These are phyloP conservation scores for Papio anubis DNA, from an alignment of 2,113 vertebrate species.

Conservation along the genomic window DNA sequence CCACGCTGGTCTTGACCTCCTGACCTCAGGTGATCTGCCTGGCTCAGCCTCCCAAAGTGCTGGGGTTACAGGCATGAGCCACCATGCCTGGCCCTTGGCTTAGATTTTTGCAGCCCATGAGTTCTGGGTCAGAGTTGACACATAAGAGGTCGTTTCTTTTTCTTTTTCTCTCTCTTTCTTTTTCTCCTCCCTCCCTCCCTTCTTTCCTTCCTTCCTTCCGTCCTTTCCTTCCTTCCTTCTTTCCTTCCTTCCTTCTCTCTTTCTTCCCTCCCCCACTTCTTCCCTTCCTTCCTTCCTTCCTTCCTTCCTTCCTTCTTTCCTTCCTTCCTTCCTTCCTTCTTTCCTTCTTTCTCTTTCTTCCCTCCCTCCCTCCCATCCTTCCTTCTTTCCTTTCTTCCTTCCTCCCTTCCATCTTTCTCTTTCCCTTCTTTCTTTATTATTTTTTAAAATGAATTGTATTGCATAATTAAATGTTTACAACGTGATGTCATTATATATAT, in stretches of 20 bases:
- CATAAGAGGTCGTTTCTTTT: neutral
- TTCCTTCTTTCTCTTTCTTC: no score
- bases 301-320: no score
- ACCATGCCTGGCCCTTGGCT: no score
- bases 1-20: no score
- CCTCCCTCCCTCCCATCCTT: no score
- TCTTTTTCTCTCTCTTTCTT: neutral
- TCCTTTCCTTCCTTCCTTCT: rapidly evolving
- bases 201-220: rapidly evolving
- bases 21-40: no score
- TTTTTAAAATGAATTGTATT: neutral
- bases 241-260: neutral
- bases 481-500: neutral
- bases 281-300: no score
- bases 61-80: no score
- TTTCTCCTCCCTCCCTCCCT: neutral
- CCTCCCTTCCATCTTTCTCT: neutral
- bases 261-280: neutral
- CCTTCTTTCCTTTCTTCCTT: no score
- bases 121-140: neutral
- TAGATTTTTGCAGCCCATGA: neutral
- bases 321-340: no score
- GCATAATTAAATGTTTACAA: neutral
- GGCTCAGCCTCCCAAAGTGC: no score
- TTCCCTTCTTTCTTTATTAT: neutral